Conservation (phyloP, 2,888 invertebrate species). For the Andrena haemorrhoa region DNA sequence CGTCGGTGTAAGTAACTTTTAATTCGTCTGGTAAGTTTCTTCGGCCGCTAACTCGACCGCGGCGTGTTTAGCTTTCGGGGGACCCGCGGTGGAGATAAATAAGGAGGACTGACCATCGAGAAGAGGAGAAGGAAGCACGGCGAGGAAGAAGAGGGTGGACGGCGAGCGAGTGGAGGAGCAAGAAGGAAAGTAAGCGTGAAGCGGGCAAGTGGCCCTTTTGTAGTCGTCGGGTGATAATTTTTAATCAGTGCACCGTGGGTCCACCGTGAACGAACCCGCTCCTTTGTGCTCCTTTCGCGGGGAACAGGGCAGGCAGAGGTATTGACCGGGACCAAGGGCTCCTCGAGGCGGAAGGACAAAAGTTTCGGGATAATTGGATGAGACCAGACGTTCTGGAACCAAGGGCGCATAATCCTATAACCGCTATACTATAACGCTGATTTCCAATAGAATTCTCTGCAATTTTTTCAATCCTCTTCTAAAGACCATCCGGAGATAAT, state of each 20-base stretch:
- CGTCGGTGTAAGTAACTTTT: slow-evolving; percentile 72
- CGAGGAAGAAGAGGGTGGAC: slow-evolving; percentile 29
- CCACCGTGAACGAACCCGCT: slow-evolving; percentile 71
- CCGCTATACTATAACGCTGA: slow-evolving; percentile 43
- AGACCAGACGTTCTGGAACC: slow-evolving; percentile 62
- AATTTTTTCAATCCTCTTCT: slow-evolving; percentile 20
- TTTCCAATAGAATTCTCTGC: slow-evolving; percentile 61
- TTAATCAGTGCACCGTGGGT: slow-evolving; percentile 81
- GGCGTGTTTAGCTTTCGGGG: slow-evolving; percentile 75
- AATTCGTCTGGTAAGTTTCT: slow-evolving; percentile 79
- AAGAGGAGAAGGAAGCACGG: slow-evolving; percentile 39
- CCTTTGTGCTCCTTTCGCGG: slow-evolving; percentile 68
- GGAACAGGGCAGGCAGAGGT: slow-evolving; percentile 61
- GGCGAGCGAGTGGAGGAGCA: slow-evolving; percentile 36
- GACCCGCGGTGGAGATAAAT: slow-evolving; percentile 73
- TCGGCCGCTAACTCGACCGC: slow-evolving; percentile 64
- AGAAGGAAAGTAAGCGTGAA: slow-evolving; percentile 51
- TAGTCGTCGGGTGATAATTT: slow-evolving; percentile 82
- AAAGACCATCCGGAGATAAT: slow-evolving; percentile 2
- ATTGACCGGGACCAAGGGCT: slow-evolving; percentile 71
- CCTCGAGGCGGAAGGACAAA: slow-evolving; percentile 75
- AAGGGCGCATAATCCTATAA: slow-evolving; percentile 65
- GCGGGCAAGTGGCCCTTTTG: slow-evolving; percentile 76
- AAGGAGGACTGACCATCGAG: slow-evolving; percentile 67
- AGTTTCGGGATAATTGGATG: slow-evolving; percentile 79